Conservation (phyloP, 1,140 invertebrate genomes). For the Zophobas atratus region DNA sequence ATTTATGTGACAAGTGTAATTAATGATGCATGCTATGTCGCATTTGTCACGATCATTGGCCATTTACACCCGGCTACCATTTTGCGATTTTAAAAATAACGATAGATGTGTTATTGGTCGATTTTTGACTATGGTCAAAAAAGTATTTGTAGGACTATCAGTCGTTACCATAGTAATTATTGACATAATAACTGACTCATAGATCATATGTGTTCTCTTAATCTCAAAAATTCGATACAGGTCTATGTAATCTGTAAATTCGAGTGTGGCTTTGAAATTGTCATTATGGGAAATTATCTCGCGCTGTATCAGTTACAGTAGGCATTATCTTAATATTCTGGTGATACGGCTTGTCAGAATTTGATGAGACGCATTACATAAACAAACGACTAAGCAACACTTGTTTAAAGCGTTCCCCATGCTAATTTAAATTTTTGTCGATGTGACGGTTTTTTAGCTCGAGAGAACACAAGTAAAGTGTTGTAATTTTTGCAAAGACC, state of each 20-base stretch:
- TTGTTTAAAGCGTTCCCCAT: no score
- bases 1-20: conserved; percentile 17
- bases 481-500: neutral
- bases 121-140: no score
- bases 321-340: conserved; percentile 6
- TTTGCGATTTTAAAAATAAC: neutral
- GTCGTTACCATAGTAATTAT: neutral
- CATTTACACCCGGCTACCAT: neutral
- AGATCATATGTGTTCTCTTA: no score
- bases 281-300: conserved; percentile 1
- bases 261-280: conserved; percentile 1
- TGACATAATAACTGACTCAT: no score
- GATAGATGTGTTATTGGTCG: neutral
- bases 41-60: conserved; percentile 21
- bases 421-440: neutral
- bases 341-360: conserved; percentile 12
- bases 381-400: neutral
- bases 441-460: neutral
- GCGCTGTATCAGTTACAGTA: conserved; percentile 6
- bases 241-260: neutral
- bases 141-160: no score
- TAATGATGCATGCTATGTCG: neutral
- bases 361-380: neutral
- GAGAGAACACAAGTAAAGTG: neutral
- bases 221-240: no score